Base-by-base conservation (phyloP, 2,888 invertebrate genomes). In the Andricus quercusramuli region DNA sequence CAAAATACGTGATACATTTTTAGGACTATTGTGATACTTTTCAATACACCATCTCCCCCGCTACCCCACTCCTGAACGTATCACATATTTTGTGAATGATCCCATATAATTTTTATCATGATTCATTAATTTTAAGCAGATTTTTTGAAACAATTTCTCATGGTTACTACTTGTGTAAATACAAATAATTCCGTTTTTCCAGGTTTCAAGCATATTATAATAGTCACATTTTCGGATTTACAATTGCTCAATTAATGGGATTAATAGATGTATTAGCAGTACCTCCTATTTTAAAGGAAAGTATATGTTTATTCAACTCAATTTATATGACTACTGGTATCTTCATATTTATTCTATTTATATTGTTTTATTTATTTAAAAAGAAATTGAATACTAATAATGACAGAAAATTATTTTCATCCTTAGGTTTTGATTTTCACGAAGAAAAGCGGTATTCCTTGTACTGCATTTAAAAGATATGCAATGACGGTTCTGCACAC, bases 401-500 rank as follows among this genome's bases (percentile, higher is more conserved):
- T 32, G 8, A 25, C n/a, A 76, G 8, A 20, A 37, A 64, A 32
- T 78, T 47, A 29, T n/a, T 78, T 77, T 37, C 15, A 41, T 64
- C 56, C 56, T 17, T 70, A 90, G 90, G 79, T 90, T 2, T 93
- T 97, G 4, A 92, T 95, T 0, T 94, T 94, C 85, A 96, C 97
- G 0, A 94, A 95, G 13, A 94, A 95, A 87, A 96, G 96, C 13
- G 94, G 94, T 77, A 95, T 94, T 1, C 89, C 94, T 0, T 90
- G 93, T 51, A 94, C 94, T 0, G 95, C 97, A 0, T 96, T 96
- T 91, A 94, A 93, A 84, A 93, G 98, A 85, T 98, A 98, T 90
- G 89, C 97, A 9, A 94, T 95, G 32, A 98, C 98, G 0, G 90
- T 96, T n/a, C 93, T 95, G 3, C 97, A 97, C 88, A 95, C 96